A percentile compares a stretch with the other conserved stretches of the same genome.
These are phyloP conservation scores for Eurystomus glaucurus DNA, from an alignment of 2,797 vertebrate species.

Conservation along the genomic window DNA sequence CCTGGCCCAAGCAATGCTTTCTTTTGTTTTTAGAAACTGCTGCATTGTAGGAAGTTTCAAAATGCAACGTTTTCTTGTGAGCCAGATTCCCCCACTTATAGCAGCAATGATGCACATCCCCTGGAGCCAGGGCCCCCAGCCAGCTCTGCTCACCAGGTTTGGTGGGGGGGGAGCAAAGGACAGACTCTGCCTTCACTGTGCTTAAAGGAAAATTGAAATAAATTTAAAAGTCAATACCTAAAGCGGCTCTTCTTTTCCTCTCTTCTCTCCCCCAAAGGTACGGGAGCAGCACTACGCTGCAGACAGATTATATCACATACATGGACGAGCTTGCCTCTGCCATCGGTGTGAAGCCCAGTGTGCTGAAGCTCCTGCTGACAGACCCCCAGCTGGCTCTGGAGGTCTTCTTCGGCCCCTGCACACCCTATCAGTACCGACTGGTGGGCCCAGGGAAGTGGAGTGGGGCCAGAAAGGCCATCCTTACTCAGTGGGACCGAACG, in stretches of 20 bases:
- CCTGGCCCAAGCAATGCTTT: neutral
- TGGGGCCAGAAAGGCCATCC: constrained; percentile 87
- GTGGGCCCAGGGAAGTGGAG: constrained; percentile 87
- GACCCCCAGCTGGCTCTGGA: constrained; percentile 84
- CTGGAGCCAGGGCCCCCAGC: neutral
- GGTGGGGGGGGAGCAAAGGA: neutral
- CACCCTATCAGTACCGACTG: constrained; percentile 88
- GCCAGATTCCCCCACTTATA: neutral
- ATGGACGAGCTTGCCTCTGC: constrained; percentile 87
- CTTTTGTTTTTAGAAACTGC: neutral
- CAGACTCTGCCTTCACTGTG: neutral
- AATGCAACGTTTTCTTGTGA: neutral
- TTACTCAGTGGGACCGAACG: constrained; percentile 88
- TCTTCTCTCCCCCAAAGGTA: neutral
- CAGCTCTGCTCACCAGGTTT: neutral
- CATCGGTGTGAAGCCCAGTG: constrained; percentile 81
- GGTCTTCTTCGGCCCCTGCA: constrained; percentile 85
- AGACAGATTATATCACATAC: constrained; percentile 84
- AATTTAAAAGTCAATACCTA: neutral
- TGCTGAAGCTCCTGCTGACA: constrained; percentile 81
- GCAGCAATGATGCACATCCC: neutral
- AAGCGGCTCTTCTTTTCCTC: neutral
- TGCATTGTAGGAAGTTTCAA: neutral
- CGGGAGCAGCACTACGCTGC: constrained; percentile 37
- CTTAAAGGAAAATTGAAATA: neutral